Percentiles rank a stretch among this genome's conserved stretches.
Conservation (phyloP, 1,140 invertebrate genomes). For the Pseudomyrmex pallidus region DNA sequence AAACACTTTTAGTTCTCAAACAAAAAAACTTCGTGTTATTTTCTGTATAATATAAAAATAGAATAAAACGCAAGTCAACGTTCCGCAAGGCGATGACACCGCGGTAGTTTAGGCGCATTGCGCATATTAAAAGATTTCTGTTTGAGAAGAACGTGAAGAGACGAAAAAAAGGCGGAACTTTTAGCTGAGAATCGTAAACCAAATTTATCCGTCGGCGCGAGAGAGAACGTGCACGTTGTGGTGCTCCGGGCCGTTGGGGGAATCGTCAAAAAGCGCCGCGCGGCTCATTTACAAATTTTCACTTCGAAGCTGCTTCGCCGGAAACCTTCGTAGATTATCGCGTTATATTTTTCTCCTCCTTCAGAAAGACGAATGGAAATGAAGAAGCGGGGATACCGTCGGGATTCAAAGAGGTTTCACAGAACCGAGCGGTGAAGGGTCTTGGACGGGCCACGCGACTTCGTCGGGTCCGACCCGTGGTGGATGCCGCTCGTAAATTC, state of each 20-base stretch:
- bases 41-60: background rate
- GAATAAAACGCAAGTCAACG: background rate
- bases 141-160: too few relatives aligned
- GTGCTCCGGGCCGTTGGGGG: conserved; percentile 20
- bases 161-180: conserved; percentile 9
- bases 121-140: too few relatives aligned
- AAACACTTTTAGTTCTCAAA: too few relatives aligned
- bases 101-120: too few relatives aligned
- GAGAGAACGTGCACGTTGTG: conserved; percentile 8
- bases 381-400: background rate
- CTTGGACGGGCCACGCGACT: conserved; percentile 65
- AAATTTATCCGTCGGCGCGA: conserved; percentile 5
- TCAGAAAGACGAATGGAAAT: conserved; percentile 48
- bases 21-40: too few relatives aligned
- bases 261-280: conserved; percentile 45
- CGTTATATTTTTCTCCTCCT: conserved; percentile 37
- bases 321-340: conserved; percentile 63
- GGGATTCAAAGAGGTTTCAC: background rate
- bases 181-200: background rate
- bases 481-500: conserved; percentile 64
- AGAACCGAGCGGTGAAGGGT: too few relatives aligned
- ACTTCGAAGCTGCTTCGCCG: conserved; percentile 40
- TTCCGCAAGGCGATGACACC: too few relatives aligned
- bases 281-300: conserved; percentile 69
- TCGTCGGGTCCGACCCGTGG: background rate